Conservation (phyloP, 1,140 invertebrate genomes). For the Himalopsyche phryganea region DNA sequence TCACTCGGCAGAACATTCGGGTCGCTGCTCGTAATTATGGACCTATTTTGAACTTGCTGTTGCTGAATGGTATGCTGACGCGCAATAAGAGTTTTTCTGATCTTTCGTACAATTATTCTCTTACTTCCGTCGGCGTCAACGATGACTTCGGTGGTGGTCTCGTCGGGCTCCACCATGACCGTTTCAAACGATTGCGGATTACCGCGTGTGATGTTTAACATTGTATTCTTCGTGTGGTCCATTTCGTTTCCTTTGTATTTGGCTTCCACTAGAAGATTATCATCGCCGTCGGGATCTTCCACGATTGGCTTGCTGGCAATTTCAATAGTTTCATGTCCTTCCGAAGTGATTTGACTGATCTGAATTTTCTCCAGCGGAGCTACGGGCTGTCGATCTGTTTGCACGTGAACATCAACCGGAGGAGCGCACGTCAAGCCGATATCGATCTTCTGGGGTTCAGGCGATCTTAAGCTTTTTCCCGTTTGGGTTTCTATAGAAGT, state of each 20-base stretch:
- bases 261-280: slow-evolving; percentile 66
- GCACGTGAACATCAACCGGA: slow-evolving; percentile 57
- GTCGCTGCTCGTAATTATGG: slow-evolving; percentile 39
- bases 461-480: slow-evolving; percentile 48
- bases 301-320: slow-evolving; percentile 64
- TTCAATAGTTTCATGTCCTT: slow-evolving; percentile 72
- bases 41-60: slow-evolving; percentile 43
- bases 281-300: slow-evolving; percentile 48
- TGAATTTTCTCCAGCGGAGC: slow-evolving; percentile 63
- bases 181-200: slow-evolving; percentile 76
- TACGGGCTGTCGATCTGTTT: slow-evolving; percentile 52
- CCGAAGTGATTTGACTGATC: slow-evolving; percentile 63
- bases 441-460: slow-evolving; percentile 37
- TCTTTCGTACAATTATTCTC: slow-evolving; percentile 71
- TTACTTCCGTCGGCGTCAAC: slow-evolving; percentile 78
- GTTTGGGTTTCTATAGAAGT: slow-evolving; percentile 57
- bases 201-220: slow-evolving; percentile 62
- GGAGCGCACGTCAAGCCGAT: slow-evolving; percentile 50
- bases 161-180: slow-evolving; percentile 71
- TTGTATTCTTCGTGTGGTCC: slow-evolving; percentile 50
- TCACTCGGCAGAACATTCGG: slow-evolving; percentile 52
- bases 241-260: slow-evolving; percentile 59
- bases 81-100: slow-evolving; percentile 56
- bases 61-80: slow-evolving; percentile 53
- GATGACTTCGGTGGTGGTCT: slow-evolving; percentile 73